Percentiles rank a stretch among this genome's conserved stretches.
These are phyloP conservation scores for Myotis planiceps DNA, from an alignment of 2,797 vertebrate species.

Conservation along the genomic window DNA sequence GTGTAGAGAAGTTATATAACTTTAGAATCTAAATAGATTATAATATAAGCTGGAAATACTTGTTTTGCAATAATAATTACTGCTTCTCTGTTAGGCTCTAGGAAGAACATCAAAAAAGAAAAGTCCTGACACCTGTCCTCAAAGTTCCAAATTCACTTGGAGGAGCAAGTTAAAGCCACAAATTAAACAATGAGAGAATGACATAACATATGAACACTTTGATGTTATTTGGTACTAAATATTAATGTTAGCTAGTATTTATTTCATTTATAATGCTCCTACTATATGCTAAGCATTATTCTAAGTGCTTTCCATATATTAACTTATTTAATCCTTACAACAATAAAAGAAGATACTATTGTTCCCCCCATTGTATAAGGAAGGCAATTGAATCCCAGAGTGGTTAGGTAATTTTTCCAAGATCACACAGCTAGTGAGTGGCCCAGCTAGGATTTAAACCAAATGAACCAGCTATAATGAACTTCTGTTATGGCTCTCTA, in stretches of 20 bases:
- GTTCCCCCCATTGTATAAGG: neutral
- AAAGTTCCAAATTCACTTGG: neutral
- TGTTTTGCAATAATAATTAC: neutral
- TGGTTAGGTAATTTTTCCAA: neutral
- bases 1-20: neutral
- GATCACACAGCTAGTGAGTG: neutral
- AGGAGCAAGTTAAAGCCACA: constrained; percentile 12
- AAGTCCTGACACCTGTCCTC: neutral
- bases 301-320: too few relatives aligned
- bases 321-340: neutral
- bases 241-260: neutral
- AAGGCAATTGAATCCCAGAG: neutral
- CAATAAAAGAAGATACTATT: neutral
- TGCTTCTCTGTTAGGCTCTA: neutral
- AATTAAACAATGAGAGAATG: constrained; percentile 3
- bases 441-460: neutral
- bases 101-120: neutral
- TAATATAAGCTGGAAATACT: neutral
- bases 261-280: neutral
- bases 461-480: constrained; percentile 6
- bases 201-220: neutral
- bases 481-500: neutral
- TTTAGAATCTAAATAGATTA: neutral
- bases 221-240: neutral
- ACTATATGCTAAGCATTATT: neutral